A percentile compares a stretch with the other conserved stretches of the same genome.
Conservation (phyloP, 2,888 invertebrate species). For the Papilio elwesi region DNA sequence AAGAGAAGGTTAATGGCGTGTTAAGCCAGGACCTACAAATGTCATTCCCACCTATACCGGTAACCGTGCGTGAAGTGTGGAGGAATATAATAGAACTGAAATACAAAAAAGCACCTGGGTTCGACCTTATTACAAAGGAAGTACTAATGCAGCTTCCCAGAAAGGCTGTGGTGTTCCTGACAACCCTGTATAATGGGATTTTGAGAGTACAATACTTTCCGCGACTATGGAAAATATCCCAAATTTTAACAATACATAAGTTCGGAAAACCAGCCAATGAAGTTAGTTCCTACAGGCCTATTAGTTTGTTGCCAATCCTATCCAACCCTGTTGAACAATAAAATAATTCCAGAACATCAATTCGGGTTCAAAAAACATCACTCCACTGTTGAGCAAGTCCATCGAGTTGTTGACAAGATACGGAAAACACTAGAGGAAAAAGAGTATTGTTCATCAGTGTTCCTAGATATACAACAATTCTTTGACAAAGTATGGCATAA, state of each 20-base stretch:
- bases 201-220: constrained; percentile 18
- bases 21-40: background rate
- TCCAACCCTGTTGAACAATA: too few species aligned
- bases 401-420: constrained; percentile 10
- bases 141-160: constrained; percentile 40
- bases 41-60: background rate
- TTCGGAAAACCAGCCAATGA: background rate
- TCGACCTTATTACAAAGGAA: constrained; percentile 43
- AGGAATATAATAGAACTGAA: background rate
- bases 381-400: constrained; percentile 28
- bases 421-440: background rate
- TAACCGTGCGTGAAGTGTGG: background rate
- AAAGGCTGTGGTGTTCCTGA: constrained; percentile 41
- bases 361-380: constrained; percentile 1
- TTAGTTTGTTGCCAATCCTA: background rate
- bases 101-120: constrained; percentile 44
- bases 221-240: background rate
- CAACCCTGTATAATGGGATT: constrained; percentile 41
- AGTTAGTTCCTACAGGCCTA: background rate
- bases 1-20: background rate
- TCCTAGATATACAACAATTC: background rate
- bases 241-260: background rate
- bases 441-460: too few species aligned
- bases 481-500: background rate
- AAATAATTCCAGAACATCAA: background rate